Conservation (phyloP, 2,888 invertebrate genomes). For the Torymus tubicola region DNA sequence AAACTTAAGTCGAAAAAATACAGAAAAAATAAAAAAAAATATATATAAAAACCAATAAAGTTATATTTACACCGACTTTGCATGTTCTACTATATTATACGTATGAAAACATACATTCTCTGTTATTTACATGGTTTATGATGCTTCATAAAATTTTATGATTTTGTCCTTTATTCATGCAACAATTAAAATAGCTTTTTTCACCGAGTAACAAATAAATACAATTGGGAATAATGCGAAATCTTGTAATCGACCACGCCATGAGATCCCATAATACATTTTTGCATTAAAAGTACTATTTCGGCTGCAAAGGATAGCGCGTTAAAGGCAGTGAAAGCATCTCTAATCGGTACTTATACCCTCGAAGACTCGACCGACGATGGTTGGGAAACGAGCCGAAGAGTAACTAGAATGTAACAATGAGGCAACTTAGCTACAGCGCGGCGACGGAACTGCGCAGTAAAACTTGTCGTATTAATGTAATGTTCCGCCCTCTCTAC, state of each 20-base stretch:
- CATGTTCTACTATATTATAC: too few species aligned
- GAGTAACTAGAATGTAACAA: slow-evolving; percentile 45
- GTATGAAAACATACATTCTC: too few species aligned
- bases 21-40: too few species aligned
- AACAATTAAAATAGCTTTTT: too few species aligned
- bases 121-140: too few species aligned
- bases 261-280: slow-evolving; percentile 24
- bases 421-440: slow-evolving; percentile 33
- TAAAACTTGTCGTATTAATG: slow-evolving; percentile 42
- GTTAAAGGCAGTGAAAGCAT: slow-evolving; percentile 35
- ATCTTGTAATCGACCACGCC: background rate
- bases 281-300: slow-evolving; percentile 25
- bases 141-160: too few species aligned
- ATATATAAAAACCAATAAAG: too few species aligned
- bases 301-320: background rate
- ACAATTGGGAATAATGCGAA: too few species aligned
- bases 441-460: slow-evolving; percentile 17
- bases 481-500: slow-evolving; percentile 7
- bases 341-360: slow-evolving; percentile 30
- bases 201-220: too few species aligned
- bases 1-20: too few species aligned
- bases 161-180: too few species aligned
- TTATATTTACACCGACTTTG: too few species aligned
- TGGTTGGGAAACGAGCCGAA: slow-evolving; percentile 36
- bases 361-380: slow-evolving; percentile 20